These are phyloP conservation scores for Acromyrmex heyeri DNA, from an alignment of 1,140 invertebrate species.

Conservation along the genomic window DNA sequence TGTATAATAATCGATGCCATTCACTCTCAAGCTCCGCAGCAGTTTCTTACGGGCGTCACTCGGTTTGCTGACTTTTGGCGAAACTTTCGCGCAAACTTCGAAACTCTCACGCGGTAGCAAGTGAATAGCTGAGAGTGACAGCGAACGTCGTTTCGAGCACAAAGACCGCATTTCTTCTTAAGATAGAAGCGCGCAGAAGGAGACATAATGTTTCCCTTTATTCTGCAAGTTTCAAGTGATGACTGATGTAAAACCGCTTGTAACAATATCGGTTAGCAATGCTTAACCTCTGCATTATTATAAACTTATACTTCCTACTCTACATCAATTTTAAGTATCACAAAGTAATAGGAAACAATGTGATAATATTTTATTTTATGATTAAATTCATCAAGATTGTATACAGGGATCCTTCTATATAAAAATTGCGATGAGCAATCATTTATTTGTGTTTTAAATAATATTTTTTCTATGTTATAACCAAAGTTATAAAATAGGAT, in stretches of 20 bases:
- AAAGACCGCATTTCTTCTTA: constrained; percentile 63
- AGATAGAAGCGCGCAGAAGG: constrained; percentile 58
- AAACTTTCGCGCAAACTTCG: constrained; percentile 63
- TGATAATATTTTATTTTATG: neutral
- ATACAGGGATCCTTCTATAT: neutral
- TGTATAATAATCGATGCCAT: constrained; percentile 62
- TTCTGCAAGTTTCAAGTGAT: constrained; percentile 21
- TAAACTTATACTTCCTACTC: neutral
- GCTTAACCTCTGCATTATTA: constrained; percentile 31
- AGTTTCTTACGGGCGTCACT: constrained; percentile 67
- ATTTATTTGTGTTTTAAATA: neutral
- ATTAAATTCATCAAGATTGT: neutral
- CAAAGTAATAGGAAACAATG: neutral
- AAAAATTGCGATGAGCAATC: neutral
- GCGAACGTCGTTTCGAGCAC: constrained; percentile 65
- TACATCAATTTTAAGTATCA: neutral
- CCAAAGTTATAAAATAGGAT: neutral
- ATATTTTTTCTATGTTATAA: neutral
- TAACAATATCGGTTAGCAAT: constrained; percentile 54
- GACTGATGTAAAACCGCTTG: constrained; percentile 49
- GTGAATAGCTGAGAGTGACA: constrained; percentile 67
- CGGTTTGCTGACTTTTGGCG: constrained; percentile 63
- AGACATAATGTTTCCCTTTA: constrained; percentile 56
- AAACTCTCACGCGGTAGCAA: constrained; percentile 35
- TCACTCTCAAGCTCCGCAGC: constrained; percentile 36